Percentiles rank a stretch among this genome's conserved stretches.
phyloP scores from a whole-genome alignment of 2,113 vertebrate species.

The Girardinichthys multiradiatus region DNA sequence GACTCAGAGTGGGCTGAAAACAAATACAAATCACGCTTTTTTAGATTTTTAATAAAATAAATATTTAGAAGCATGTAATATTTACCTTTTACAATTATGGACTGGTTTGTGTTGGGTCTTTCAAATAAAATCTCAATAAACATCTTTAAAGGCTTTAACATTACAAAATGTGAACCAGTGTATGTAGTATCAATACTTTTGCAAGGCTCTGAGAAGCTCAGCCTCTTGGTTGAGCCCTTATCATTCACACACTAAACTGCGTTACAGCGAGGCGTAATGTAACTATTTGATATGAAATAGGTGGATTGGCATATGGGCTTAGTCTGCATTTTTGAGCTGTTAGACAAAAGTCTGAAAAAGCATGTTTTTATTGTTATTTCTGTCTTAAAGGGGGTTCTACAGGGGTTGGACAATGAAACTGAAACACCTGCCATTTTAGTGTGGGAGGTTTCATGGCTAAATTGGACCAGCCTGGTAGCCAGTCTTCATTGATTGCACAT shows the following conservation, averaged over 20 bases:
- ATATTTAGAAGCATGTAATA: neutral
- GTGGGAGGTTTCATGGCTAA: no score
- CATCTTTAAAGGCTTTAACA: no score
- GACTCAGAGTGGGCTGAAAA: neutral
- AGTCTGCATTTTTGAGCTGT: slow-evolving; percentile 37
- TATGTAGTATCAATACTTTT: neutral
- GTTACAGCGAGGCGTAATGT: slow-evolving; percentile 18
- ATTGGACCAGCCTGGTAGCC: no score
- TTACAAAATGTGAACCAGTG: no score
- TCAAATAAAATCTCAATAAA: neutral
- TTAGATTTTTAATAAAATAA: no score
- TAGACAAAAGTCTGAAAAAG: neutral
- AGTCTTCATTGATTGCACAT: no score
- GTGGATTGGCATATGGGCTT: neutral
- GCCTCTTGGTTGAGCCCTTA: slow-evolving; percentile 44
- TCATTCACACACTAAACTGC: slow-evolving; percentile 24
- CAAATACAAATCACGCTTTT: neutral
- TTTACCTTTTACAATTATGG: neutral
- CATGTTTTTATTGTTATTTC: slow-evolving; percentile 1
- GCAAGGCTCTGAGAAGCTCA: neutral
- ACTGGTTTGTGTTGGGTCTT: neutral
- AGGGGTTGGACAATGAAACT: no score
- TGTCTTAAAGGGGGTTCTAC: slow-evolving; percentile 7
- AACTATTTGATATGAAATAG: slow-evolving; percentile 2
- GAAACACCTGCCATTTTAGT: no score